Percentiles rank a stretch among this genome's conserved stretches.
Conservation (phyloP, 2,113 vertebrate species). For the Chlorodrepanis virens region DNA sequence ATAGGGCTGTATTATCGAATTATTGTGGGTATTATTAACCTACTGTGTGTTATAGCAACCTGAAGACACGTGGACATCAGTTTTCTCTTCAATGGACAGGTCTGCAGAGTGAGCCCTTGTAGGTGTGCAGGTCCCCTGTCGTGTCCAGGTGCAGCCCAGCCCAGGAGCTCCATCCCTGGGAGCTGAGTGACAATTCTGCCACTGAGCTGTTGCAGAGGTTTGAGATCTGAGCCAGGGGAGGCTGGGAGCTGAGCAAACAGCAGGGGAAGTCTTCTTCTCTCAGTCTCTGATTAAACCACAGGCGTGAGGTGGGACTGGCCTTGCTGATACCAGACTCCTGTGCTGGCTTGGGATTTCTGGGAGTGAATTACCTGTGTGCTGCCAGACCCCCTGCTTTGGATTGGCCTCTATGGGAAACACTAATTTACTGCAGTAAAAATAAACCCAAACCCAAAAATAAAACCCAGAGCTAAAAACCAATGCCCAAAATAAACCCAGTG, state of each 20-base stretch:
- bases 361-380: background rate
- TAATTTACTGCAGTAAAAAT: background rate
- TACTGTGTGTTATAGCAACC: background rate
- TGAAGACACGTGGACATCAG: background rate
- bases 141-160: accelerated
- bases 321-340: background rate
- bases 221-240: background rate
- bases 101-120: background rate
- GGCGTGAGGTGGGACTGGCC: accelerated
- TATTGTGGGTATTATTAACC: background rate
- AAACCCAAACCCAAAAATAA: background rate
- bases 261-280: background rate
- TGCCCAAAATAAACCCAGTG: background rate
- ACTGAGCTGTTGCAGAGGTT: accelerated
- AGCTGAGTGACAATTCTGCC: background rate
- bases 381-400: background rate
- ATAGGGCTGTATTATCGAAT: background rate
- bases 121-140: background rate
- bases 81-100: background rate
- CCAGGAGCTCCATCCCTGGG: background rate
- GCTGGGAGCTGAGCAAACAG: background rate
- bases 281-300: background rate
- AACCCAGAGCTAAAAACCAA: background rate
- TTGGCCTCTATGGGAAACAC: background rate
- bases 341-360: background rate